Conservation (phyloP, 1,140 invertebrate genomes). For the Philotrypesis tridentata region DNA sequence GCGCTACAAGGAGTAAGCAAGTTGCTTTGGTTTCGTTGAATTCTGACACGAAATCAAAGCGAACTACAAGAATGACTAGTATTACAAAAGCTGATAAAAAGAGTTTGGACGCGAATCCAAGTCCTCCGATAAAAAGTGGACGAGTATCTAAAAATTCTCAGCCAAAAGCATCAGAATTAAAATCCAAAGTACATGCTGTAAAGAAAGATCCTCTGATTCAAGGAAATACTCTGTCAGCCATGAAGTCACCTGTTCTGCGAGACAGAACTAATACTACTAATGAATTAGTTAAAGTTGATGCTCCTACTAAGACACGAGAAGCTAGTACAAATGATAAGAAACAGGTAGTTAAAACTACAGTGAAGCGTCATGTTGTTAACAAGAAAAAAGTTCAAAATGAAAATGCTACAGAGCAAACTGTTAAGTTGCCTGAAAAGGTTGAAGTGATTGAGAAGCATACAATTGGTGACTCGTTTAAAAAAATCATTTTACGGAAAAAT, state of each 20-base stretch:
- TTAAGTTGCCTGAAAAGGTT: neutral
- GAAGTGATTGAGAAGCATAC: neutral
- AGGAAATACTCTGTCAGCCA: neutral
- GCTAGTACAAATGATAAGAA: neutral
- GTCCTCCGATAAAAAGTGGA: neutral
- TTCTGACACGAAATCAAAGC: neutral
- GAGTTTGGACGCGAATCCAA: neutral
- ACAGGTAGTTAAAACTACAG: neutral
- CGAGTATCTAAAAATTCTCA: neutral
- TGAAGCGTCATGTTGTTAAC: neutral
- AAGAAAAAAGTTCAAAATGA: neutral
- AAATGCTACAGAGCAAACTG: neutral
- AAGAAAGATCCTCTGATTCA: neutral
- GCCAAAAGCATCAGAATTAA: neutral
- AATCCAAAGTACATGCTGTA: neutral
- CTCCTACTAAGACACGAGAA: conserved; percentile 2
- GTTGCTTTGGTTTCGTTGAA: neutral
- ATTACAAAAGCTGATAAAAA: neutral
- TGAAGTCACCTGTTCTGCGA: conserved; percentile 51
- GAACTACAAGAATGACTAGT: neutral
- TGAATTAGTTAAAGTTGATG: conserved; percentile 43
- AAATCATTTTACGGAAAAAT: neutral
- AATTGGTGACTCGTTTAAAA: neutral
- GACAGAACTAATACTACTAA: conserved; percentile 54
- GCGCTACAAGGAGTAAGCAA: conserved; percentile 28